Evolutionary conservation across 2,113 vertebrate genomes (phyloP).

Genomic region (Barbus barbus): DNA sequence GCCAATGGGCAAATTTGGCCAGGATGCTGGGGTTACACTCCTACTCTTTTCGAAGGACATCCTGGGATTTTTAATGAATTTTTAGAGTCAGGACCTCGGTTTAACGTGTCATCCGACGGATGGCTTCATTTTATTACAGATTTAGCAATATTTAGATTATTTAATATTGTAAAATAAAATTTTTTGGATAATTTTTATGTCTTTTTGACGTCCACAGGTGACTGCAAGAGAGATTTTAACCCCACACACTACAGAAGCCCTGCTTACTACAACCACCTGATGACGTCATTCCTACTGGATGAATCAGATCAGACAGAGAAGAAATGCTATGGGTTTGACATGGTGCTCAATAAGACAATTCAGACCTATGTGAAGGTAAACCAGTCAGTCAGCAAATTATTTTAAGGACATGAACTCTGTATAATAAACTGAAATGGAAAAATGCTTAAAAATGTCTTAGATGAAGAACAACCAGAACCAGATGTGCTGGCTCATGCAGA

Average conservation of each 20-base stretch:
- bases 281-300: constrained; percentile 60
- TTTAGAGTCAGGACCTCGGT: too few species aligned
- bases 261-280: constrained; percentile 75
- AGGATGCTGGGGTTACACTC: too few species aligned
- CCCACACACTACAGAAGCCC: constrained; percentile 80
- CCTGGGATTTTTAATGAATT: too few species aligned
- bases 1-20: too few species aligned
- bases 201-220: constrained; percentile 66
- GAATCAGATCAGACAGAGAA: constrained; percentile 40
- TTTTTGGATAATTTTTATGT: not conserved
- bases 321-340: constrained; percentile 74
- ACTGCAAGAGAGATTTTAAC: constrained; percentile 76
- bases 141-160: not conserved
- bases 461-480: constrained; percentile 85
- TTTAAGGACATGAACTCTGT: not conserved
- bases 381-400: not conserved
- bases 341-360: constrained; percentile 76
- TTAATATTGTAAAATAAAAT: not conserved
- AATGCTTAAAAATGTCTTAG: constrained; percentile 61
- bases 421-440: not conserved
- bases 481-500: constrained; percentile 81
- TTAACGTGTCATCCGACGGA: too few species aligned
- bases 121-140: not conserved
- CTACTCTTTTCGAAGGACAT: too few species aligned
- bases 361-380: constrained; percentile 79